phyloP scores from a whole-genome alignment of 2,113 vertebrate species.

The Lates calcarifer region DNA sequence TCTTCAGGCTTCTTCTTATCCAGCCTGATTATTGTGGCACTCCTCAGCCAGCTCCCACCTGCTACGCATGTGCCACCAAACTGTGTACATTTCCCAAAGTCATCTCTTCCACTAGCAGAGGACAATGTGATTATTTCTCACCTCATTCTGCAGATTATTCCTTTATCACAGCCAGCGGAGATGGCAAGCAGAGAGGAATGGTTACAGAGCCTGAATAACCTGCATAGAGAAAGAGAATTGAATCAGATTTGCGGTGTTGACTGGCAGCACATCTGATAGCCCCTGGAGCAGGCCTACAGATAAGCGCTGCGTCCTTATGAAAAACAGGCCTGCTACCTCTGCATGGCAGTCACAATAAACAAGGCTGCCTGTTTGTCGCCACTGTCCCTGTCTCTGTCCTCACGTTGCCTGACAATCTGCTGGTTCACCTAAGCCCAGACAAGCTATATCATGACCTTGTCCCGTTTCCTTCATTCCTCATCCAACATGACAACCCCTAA shows the following conservation, averaged over 20 bases:
- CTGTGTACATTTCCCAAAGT: slow-evolving; percentile 69
- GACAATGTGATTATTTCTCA: slow-evolving; percentile 79
- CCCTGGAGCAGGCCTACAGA: slow-evolving; percentile 76
- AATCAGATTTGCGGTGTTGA: slow-evolving; percentile 81
- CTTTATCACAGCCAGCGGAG: slow-evolving; percentile 74
- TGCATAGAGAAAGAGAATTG: slow-evolving; percentile 72
- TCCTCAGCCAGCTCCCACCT: slow-evolving; percentile 19
- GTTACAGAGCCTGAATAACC: slow-evolving; percentile 74
- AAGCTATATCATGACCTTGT: slow-evolving; percentile 44
- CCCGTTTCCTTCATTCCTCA: slow-evolving; percentile 26
- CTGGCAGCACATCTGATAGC: slow-evolving; percentile 84
- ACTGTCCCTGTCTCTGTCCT: slow-evolving; percentile 46
- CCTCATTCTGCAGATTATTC: slow-evolving; percentile 77
- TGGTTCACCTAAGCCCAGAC: slow-evolving; percentile 29
- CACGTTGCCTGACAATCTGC: slow-evolving; percentile 24
- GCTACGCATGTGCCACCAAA: slow-evolving; percentile 32
- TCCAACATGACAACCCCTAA: background rate
- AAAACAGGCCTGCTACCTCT: slow-evolving; percentile 75
- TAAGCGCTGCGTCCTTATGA: slow-evolving; percentile 81
- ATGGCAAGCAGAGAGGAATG: slow-evolving; percentile 64
- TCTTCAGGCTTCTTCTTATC: slow-evolving; percentile 5
- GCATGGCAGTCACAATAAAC: slow-evolving; percentile 78
- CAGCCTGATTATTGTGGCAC: slow-evolving; percentile 8
- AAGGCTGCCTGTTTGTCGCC: slow-evolving; percentile 59
- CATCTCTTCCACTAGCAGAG: slow-evolving; percentile 69